Evolutionary conservation across 2,113 vertebrate species (phyloP).

Genomic region (Esox niger): DNA sequence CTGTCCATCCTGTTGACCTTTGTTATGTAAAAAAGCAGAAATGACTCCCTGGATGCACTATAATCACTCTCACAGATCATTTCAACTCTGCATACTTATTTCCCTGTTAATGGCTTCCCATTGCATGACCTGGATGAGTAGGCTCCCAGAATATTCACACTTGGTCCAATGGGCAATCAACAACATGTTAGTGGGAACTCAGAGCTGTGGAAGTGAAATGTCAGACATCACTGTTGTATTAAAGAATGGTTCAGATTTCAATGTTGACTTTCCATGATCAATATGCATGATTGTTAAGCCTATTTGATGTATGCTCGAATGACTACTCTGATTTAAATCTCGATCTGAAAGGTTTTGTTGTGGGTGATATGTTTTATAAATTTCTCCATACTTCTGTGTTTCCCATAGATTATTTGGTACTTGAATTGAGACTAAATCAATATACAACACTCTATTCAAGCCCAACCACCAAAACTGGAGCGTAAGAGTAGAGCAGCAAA

Average conservation of each 20-base stretch:
- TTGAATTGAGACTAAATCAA: conserved; percentile 55
- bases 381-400: not conserved
- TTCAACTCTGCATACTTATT: too few relatives aligned
- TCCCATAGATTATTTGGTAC: conserved; percentile 52
- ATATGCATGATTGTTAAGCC: conserved; percentile 29
- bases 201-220: not conserved
- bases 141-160: too few relatives aligned
- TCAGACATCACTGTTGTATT: not conserved
- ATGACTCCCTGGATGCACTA: too few relatives aligned
- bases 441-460: conserved; percentile 23
- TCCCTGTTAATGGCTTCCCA: too few relatives aligned
- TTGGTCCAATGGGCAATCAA: too few relatives aligned
- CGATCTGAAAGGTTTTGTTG: conserved; percentile 41
- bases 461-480: conserved; percentile 56
- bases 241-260: too few relatives aligned
- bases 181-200: not conserved
- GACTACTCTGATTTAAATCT: too few relatives aligned
- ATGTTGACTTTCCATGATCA: not conserved
- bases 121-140: too few relatives aligned
- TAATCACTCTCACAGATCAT: too few relatives aligned
- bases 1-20: too few relatives aligned
- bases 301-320: too few relatives aligned
- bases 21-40: too few relatives aligned
- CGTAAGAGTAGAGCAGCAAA: conserved; percentile 51
- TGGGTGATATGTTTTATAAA: conserved; percentile 76